Conservation (phyloP, 2,113 vertebrate genomes). For the Gymnarchus niloticus region DNA sequence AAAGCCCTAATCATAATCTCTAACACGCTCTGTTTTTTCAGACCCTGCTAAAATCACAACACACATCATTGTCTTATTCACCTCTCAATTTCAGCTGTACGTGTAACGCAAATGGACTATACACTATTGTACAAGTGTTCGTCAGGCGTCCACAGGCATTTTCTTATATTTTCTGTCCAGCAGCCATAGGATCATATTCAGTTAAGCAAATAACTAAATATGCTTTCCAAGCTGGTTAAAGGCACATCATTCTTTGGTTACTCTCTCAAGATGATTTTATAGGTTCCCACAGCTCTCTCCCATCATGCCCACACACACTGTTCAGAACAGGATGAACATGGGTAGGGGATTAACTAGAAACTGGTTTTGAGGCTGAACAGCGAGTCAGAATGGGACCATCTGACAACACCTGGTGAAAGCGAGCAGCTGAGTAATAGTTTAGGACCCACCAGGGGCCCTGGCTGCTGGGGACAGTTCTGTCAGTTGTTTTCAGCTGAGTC, state of each 20-base stretch:
- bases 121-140: background rate
- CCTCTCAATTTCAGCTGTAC: background rate
- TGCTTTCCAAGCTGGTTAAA: background rate
- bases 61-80: background rate
- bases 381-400: background rate
- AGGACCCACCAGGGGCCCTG: background rate
- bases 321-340: background rate
- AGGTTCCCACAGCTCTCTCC: background rate
- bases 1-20: background rate
- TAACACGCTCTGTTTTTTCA: background rate
- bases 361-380: background rate
- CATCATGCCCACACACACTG: background rate
- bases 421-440: background rate
- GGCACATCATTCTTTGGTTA: background rate
- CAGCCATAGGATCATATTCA: background rate
- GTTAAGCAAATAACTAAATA: background rate
- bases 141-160: background rate
- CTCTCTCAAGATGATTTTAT: background rate
- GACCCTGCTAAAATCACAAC: background rate
- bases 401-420: background rate
- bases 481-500: background rate
- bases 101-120: too few species aligned
- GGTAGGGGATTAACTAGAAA: background rate
- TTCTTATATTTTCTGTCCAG: background rate
- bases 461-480: background rate